These are phyloP conservation scores for Ips nitidus DNA, from an alignment of 1,140 invertebrate genomes.

Conservation along the genomic window DNA sequence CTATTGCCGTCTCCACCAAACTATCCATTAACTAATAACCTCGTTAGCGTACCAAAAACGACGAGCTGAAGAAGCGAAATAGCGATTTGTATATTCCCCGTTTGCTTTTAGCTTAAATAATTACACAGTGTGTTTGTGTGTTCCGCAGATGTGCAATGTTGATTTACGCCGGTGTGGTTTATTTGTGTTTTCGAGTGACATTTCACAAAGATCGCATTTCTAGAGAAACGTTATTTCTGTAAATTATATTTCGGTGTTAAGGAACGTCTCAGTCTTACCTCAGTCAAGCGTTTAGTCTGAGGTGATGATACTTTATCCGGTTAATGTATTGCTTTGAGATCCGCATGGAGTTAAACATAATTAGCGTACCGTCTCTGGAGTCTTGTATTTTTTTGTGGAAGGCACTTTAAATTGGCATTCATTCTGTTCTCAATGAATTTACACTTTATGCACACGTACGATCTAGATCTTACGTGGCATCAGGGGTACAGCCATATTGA, in stretches of 20 bases:
- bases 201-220: slow-evolving; percentile 33
- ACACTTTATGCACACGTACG: too few species aligned
- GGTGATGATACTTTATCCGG: slow-evolving; percentile 30
- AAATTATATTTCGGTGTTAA: slow-evolving; percentile 30
- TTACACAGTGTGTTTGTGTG: slow-evolving; percentile 26
- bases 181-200: slow-evolving; percentile 33
- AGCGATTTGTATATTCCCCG: slow-evolving; percentile 20
- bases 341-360: slow-evolving; percentile 14
- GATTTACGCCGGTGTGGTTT: slow-evolving; percentile 26
- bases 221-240: slow-evolving; percentile 33
- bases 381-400: not conserved
- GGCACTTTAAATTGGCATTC: too few species aligned
- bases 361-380: slow-evolving; percentile 12
- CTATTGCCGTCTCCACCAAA: not conserved
- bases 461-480: too few species aligned
- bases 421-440: too few species aligned
- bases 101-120: slow-evolving; percentile 28
- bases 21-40: slow-evolving; percentile 16
- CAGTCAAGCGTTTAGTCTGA: slow-evolving; percentile 30
- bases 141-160: slow-evolving; percentile 33
- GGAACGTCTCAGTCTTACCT: slow-evolving; percentile 30
- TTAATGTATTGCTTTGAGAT: slow-evolving; percentile 25
- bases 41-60: slow-evolving; percentile 8
- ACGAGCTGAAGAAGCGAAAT: slow-evolving; percentile 14
- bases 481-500: too few species aligned